Evolutionary conservation across 2,888 invertebrate species (phyloP).

Genomic region (Panzeria rudis): DNA sequence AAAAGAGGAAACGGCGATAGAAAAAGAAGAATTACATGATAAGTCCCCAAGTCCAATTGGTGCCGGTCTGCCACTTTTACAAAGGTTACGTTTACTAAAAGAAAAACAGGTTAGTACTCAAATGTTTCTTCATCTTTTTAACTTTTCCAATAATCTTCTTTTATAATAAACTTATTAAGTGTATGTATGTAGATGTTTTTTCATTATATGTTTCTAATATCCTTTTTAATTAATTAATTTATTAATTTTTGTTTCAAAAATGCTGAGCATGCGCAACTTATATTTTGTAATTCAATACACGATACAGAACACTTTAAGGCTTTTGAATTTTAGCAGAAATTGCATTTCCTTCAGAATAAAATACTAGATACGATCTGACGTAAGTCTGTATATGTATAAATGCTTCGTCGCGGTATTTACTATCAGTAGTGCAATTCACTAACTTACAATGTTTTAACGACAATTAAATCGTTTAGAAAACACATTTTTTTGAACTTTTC

Average conservation of each 20-base stretch:
- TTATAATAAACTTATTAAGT: conserved; percentile 17
- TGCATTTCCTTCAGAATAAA: too few relatives aligned
- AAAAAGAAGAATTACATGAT: conserved; percentile 83
- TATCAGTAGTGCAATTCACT: too few relatives aligned
- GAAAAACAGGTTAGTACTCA: conserved; percentile 89
- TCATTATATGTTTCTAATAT: neutral
- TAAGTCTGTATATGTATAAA: too few relatives aligned
- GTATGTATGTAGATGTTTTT: conserved; percentile 10
- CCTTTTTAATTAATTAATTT: neutral
- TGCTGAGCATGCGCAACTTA: neutral
- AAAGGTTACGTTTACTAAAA: conserved; percentile 91
- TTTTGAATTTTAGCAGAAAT: too few relatives aligned
- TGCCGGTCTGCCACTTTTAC: conserved; percentile 92
- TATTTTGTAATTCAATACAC: neutral
- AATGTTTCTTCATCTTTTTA: conserved; percentile 2
- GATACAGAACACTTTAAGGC: neutral
- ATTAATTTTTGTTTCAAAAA: neutral
- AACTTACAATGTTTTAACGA: too few relatives aligned
- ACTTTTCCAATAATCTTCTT: neutral
- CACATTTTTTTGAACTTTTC: too few relatives aligned
- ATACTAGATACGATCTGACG: too few relatives aligned
- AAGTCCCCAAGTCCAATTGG: conserved; percentile 90
- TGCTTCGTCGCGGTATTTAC: too few relatives aligned
- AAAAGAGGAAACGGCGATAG: conserved; percentile 86
- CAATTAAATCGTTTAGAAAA: too few relatives aligned